These are phyloP conservation scores for Tamias sibiricus DNA, from an alignment of 2,113 vertebrate species.

Conservation along the genomic window DNA sequence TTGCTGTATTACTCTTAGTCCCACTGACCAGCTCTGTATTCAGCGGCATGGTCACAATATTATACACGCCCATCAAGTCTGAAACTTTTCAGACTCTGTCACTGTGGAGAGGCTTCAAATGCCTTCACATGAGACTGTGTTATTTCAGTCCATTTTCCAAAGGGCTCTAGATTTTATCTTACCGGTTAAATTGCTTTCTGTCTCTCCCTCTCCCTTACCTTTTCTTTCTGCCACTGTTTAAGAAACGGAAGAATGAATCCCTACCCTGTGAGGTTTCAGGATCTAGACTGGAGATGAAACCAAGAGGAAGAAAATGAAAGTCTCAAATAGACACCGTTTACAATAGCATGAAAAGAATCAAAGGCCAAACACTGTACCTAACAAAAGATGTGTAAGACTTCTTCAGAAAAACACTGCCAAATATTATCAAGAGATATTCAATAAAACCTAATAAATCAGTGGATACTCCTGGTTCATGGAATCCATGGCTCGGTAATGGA, in stretches of 20 bases:
- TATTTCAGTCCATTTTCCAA: constrained; percentile 51
- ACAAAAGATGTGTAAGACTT: neutral
- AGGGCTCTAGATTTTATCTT: constrained; percentile 30
- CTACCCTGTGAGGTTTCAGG: neutral
- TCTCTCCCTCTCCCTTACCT: neutral
- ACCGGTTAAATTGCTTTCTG: neutral
- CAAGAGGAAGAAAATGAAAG: constrained; percentile 18
- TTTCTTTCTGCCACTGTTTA: constrained; percentile 4
- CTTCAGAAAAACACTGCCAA: neutral
- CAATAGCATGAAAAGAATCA: neutral
- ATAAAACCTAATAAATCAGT: neutral
- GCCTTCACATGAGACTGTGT: neutral
- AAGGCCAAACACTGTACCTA: neutral
- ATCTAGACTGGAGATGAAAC: neutral
- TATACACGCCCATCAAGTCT: neutral
- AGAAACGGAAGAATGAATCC: neutral
- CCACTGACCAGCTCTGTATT: neutral
- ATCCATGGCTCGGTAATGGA: neutral
- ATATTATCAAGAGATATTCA: neutral
- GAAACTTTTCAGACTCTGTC: neutral
- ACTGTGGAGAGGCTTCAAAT: neutral
- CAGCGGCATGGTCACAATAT: neutral
- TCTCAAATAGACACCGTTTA: constrained; percentile 3
- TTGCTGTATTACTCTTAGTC: neutral
- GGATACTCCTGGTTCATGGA: neutral